These are phyloP conservation scores for Ceratina australensis DNA, from an alignment of 1,140 invertebrate genomes.

Conservation along the genomic window DNA sequence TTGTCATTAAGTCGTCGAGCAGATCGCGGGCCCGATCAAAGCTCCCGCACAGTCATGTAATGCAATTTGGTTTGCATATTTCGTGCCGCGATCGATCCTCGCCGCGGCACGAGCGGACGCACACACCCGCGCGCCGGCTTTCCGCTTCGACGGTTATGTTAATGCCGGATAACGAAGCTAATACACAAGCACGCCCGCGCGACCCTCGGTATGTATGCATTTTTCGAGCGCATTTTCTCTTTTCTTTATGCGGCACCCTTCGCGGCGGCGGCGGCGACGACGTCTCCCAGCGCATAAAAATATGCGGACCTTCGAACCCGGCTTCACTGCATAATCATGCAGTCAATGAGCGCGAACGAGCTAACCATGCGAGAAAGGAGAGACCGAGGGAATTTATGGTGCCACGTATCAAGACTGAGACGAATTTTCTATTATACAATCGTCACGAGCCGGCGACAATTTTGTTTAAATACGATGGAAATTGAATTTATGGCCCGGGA, in stretches of 20 bases:
- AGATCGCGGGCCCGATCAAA: constrained; percentile 42
- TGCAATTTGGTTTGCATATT: constrained; percentile 76
- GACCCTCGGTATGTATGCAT: constrained; percentile 47
- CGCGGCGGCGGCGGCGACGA: constrained; percentile 43
- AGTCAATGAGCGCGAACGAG: constrained; percentile 72
- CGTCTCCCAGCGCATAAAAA: constrained; percentile 59
- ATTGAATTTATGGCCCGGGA: no score
- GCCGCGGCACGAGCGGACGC: constrained; percentile 58
- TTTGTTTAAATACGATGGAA: no score
- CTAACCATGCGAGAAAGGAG: constrained; percentile 72
- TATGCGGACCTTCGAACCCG: constrained; percentile 60
- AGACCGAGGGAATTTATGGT: constrained; percentile 63
- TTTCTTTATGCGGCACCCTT: constrained; percentile 44
- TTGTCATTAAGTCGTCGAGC: constrained; percentile 35
- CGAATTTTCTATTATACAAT: background rate
- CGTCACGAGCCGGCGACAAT: no score
- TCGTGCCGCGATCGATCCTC: constrained; percentile 70
- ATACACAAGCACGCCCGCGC: constrained; percentile 44
- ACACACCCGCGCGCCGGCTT: constrained; percentile 48
- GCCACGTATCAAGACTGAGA: constrained; percentile 52
- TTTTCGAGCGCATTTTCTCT: constrained; percentile 51
- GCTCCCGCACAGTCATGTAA: constrained; percentile 47
- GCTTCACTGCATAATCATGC: constrained; percentile 70
- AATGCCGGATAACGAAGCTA: constrained; percentile 61
- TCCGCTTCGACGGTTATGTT: constrained; percentile 67